These are phyloP conservation scores for Iselma pallidipennis DNA, from an alignment of 2,888 invertebrate genomes.

Conservation along the genomic window DNA sequence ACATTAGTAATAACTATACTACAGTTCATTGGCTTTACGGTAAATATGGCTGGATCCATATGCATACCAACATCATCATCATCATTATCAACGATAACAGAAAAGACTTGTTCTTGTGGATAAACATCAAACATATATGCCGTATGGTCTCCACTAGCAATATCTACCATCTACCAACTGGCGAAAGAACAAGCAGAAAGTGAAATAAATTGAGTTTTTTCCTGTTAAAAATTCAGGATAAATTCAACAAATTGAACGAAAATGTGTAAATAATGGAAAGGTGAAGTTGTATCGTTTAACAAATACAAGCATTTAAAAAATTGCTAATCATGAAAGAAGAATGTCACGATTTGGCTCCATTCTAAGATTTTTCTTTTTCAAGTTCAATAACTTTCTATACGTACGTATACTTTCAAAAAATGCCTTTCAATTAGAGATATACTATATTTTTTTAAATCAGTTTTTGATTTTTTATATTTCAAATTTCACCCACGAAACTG, in stretches of 20 bases:
- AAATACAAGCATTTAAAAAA: too few species aligned
- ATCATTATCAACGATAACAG: neutral
- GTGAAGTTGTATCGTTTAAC: too few species aligned
- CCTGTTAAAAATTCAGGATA: too few species aligned
- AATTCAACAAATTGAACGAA: too few species aligned
- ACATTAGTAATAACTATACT: conserved; percentile 16
- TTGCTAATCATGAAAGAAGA: too few species aligned
- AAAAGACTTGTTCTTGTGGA: neutral
- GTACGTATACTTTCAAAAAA: too few species aligned
- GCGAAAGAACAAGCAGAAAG: neutral
- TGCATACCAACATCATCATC: neutral
- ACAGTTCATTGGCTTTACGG: conserved; percentile 26
- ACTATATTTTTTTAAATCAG: too few species aligned
- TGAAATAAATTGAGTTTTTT: too few species aligned
- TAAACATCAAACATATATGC: neutral
- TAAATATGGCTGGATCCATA: too few species aligned
- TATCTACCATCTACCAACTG: neutral
- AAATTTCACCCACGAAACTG: too few species aligned
- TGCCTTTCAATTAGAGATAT: neutral
- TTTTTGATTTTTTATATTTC: too few species aligned
- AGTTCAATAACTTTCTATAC: neutral
- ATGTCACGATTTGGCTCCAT: neutral
- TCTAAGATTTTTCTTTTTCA: neutral
- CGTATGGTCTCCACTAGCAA: neutral
- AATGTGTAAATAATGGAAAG: too few species aligned